Evolutionary conservation across 1,140 invertebrate species (phyloP).

Genomic region (Ylistrum balloti): DNA sequence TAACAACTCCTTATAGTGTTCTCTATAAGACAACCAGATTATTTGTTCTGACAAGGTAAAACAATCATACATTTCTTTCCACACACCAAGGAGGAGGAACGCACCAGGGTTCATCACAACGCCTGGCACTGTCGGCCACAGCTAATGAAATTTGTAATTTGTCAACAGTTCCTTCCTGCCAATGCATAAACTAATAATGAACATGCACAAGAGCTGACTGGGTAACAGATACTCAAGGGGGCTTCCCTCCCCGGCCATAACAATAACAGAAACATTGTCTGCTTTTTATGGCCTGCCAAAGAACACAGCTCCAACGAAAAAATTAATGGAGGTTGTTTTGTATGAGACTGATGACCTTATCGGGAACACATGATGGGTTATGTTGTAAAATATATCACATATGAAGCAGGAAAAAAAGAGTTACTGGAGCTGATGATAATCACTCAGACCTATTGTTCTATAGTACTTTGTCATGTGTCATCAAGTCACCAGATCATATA

Average conservation of each 20-base stretch:
- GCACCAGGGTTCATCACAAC: conserved; percentile 20
- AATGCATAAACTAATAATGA: conserved; percentile 20
- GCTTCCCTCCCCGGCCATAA: neutral
- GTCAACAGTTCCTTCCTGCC: conserved; percentile 15
- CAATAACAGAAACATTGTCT: conserved; percentile 20
- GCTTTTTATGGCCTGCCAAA: conserved; percentile 32
- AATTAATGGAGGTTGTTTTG: conserved; percentile 40
- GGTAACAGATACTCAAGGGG: conserved; percentile 24
- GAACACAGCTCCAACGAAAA: neutral
- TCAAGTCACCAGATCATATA: neutral
- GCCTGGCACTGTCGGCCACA: neutral
- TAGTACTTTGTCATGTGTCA: neutral
- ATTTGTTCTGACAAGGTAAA: neutral
- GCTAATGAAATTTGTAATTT: conserved; percentile 30
- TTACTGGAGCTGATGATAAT: neutral
- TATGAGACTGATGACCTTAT: conserved; percentile 3
- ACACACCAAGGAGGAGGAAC: neutral
- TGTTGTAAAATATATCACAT: neutral
- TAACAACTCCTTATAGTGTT: neutral
- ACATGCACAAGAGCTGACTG: neutral
- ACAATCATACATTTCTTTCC: neutral
- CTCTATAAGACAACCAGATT: neutral
- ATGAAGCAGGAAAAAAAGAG: neutral
- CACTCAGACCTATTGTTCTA: neutral
- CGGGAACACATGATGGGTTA: neutral